Base-by-base conservation (phyloP, 2,113 vertebrate genomes). In the Synodontis membranacea region DNA sequence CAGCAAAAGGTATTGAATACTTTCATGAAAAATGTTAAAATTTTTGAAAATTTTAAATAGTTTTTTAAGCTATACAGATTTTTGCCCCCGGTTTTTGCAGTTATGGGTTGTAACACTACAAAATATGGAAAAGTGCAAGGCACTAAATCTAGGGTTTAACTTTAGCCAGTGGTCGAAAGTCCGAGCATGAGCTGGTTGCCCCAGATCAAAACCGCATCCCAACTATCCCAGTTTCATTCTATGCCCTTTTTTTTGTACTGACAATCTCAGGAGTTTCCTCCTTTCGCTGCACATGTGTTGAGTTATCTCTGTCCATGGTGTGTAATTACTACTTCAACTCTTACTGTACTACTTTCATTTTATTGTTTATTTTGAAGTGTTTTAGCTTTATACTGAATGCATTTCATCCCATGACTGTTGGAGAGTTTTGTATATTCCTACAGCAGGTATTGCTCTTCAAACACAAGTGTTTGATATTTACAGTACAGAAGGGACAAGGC, bases 251-350 rank as follows among this genome's bases (percentile, higher is more conserved):
- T 11, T 80, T 23, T 58, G 37, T 80, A 39, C 78, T 11, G 52
- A 80, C 21, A 39, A 80, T 80, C 54, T 39, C 78, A 80, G 52
- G 52, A 58, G 52, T 39, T 79, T 58, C 23, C 78, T 54, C 50
- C 48, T 80, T 42, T 42, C 34, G 21, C 9, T 11, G 52, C 17
- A 25, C 10, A 80, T 54, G 19, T 37, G 12, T 19, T 76, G 5
- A 78, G 7, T 78, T 25, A 19, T 56, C 31, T 1, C 5, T 28
- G 50, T 39, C 34, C 15, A 14, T 12, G 34, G 54, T 80, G 52
- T 80, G 52, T 80, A 39, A 39, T 80, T 58, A 39, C 10, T 23
- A 80, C 42, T 58, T 56, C 3, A 39, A 54, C 9, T 8, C 5
- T 50, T 50, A 76, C n/a, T n/a, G n/a, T n/a, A 34, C 19, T 79